Evolutionary conservation across 2,888 invertebrate genomes (phyloP), one percentile per base, ranked within the genome.

Genomic region (Clanis bilineata): DNA sequence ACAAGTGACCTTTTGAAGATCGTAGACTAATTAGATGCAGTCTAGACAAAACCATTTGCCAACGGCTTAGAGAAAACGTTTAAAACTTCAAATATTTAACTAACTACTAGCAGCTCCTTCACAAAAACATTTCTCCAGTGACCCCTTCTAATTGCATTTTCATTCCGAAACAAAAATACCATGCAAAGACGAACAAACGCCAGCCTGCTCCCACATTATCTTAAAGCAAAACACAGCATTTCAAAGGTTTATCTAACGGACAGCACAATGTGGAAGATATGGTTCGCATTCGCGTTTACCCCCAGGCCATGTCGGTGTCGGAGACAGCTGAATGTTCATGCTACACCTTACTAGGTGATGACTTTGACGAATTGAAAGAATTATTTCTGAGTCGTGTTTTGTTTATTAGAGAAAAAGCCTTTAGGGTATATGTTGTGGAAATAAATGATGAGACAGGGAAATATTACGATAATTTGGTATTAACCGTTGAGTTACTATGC

Each of bases 321-420:
- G 21, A 23, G 58, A 58, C 58, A 58, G 47, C 23, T 51, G 32
- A 57, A 57, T 44, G 43, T 22, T 45, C 36, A n/a, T 45, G 23
- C 51, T 28, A 28, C 28, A 18, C 51, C 28, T 32, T 51, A 32
- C 18, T 28, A 18, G 51, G 51, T 32, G 51, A 51, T 18, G 18
- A 23, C 23, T 44, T 23, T 44, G 51, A 51, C 32, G 51, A 51
- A 51, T 51, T 18, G 51, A 51, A 51, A 51, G 51, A 51, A 51
- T 51, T 51, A 51, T 51, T 32, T 28, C 10, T 3, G 25, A 51
- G 51, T 51, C 51, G 51, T 51, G 51, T 15, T 51, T 32, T 18
- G 18, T 18, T 51, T 51, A 10, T 15, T 32, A 18, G 7, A 41
- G 15, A 18, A 6, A 10, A 28, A 9, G 28, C 51, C 28, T 18